A percentile compares a stretch with the other conserved stretches of the same genome.
Conservation (phyloP, 2,113 vertebrate species). For the Oncorhynchus nerka region DNA sequence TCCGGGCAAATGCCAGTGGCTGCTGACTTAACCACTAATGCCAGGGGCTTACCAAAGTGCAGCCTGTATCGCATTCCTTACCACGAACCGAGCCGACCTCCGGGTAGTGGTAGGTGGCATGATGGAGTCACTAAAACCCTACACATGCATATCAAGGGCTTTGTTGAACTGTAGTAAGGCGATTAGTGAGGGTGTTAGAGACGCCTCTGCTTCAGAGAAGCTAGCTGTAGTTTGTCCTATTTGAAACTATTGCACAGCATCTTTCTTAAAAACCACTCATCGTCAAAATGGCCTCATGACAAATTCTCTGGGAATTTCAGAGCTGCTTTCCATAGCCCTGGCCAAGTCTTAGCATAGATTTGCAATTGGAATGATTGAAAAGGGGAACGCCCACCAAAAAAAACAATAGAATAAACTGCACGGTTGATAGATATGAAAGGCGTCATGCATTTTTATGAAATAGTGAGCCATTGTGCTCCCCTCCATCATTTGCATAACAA, state of each 20-base stretch:
- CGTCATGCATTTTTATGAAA: slow-evolving; percentile 23
- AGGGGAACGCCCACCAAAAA: neutral
- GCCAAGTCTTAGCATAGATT: neutral
- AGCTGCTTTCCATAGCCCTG: no score
- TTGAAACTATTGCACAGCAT: no score
- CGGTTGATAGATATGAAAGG: neutral
- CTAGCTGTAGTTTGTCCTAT: neutral
- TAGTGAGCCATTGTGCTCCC: slow-evolving; percentile 6
- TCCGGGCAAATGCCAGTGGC: neutral
- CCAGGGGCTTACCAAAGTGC: slow-evolving; percentile 28
- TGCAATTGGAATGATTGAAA: neutral
- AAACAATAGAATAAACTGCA: neutral
- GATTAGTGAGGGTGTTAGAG: neutral
- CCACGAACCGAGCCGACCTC: slow-evolving; percentile 19
- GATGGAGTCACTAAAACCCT: slow-evolving; percentile 32
- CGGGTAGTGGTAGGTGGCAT: neutral
- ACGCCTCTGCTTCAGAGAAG: neutral
- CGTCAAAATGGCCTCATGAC: no score
- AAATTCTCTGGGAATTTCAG: no score
- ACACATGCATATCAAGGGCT: slow-evolving; percentile 4
- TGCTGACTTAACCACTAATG: slow-evolving; percentile 27
- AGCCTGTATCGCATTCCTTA: slow-evolving; percentile 29
- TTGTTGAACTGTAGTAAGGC: slow-evolving; percentile 1
- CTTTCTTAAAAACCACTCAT: no score
- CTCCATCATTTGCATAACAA: slow-evolving; percentile 46